Evolutionary conservation across 1,140 invertebrate genomes (phyloP), one percentile per base, ranked within the genome.

Genomic region (Drosophila rhopaloa): DNA sequence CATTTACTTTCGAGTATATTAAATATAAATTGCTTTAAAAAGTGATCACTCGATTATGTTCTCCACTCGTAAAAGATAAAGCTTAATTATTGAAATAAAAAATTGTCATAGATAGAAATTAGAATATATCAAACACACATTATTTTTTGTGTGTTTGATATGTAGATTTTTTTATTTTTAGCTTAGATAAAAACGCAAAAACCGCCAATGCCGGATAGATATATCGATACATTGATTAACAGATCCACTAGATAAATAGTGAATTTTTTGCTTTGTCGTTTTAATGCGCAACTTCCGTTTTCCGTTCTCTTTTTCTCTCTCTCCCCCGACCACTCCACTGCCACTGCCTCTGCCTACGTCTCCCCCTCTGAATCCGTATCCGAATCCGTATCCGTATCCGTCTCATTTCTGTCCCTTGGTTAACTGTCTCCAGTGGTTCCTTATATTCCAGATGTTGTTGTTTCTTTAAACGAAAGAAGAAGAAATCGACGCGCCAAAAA

Each of bases 381-480:
- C 67, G 27, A 32, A 55, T 59, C 62, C 62, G 62, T 16, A 57
- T 67, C 63, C 63, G 44, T 66, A 68, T 68, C 68, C 68, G 38
- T 58, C 43, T 71, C 68, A 53, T 71, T 71, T 71, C 68, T 71
- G 65, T 71, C 68, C 68, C 68, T 71, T 71, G 68, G 68, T 73
- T 90, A 91, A 89, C 77, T 83, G 82, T 90, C 71, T 90, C 58
- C 68, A 83, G 85, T 91, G 82, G 88, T 86, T 88, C 83, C 83
- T 88, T 88, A 88, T 88, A 88, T 88, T 96, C 92, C 95, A 98
- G 97, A 95, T 98, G 97, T 94, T 98, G 97, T 94, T 98, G 97
- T 94, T 98, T 98, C 95, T 98, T 98, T 95, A 97, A 97, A 93
- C 95, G 97, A 93, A 97, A 98, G 96, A 98, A 98, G 96, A 98